Evolutionary conservation across 2,888 invertebrate genomes (phyloP).

Genomic region (Dryobotodes eremita): DNA sequence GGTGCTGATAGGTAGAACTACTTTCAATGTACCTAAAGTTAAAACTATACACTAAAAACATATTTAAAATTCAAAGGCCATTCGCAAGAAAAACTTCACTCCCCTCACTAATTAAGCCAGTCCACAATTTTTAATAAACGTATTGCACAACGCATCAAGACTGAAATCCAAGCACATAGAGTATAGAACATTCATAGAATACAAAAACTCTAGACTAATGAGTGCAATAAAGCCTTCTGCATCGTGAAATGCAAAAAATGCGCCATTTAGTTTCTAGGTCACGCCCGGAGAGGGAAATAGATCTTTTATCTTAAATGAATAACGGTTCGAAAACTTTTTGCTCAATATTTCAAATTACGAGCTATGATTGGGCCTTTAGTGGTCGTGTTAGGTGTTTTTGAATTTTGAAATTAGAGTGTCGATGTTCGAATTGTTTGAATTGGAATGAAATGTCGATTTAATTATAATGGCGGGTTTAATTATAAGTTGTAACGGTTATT

Average conservation of each 20-base stretch:
- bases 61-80: conserved; percentile 25
- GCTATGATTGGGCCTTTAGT: conserved; percentile 61
- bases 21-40: background rate
- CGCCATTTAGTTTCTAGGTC: conserved; percentile 78
- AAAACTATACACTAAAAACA: too few relatives aligned
- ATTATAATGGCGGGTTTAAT: background rate
- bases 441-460: background rate
- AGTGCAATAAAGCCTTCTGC: conserved; percentile 77
- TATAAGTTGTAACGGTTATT: background rate
- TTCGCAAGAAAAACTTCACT: conserved; percentile 7
- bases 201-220: conserved; percentile 74
- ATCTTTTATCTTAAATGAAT: conserved; percentile 79
- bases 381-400: conserved; percentile 42
- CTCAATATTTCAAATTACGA: conserved; percentile 74
- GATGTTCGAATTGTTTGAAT: conserved; percentile 40
- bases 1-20: too few relatives aligned
- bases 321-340: conserved; percentile 70
- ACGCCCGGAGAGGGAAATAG: conserved; percentile 64
- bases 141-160: conserved; percentile 52
- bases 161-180: conserved; percentile 67
- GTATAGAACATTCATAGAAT: conserved; percentile 71
- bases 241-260: conserved; percentile 77
- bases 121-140: conserved; percentile 55
- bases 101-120: conserved; percentile 44
- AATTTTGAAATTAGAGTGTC: conserved; percentile 56